Evolutionary conservation across 2,113 vertebrate species (phyloP), one percentile per base, ranked within the genome.

Genomic region (Pimephales promelas): DNA sequence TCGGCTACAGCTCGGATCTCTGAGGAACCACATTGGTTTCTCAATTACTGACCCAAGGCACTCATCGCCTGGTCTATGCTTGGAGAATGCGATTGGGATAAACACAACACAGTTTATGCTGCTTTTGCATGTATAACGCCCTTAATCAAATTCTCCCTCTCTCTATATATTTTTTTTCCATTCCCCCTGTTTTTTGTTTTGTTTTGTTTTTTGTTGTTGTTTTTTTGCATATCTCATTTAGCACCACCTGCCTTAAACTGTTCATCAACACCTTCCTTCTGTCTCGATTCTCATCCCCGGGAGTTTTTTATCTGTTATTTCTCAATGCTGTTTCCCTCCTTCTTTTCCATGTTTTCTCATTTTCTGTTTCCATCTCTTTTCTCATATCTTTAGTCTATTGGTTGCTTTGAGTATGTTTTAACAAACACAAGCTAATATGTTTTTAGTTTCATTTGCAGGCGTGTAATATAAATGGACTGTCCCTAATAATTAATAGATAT

Each of bases 391-490:
- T 86, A 82, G 59, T 4, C 18, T 82, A 56, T 88, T 90, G 90
- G 92, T 91, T 90, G 85, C 83, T 88, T 87, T 77, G 79, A 82
- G 34, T 86, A 70, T 86, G 81, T 88, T 93, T 85, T 92, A 87
- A 91, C 88, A 88, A 93, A 93, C 91, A 88, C 79, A 83, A 88
- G 86, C 89, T 92, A 93, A 93, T 92, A 90, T 90, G 81, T 91
- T 93, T 91, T 91, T 89, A 90, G 89, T 93, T 93, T 93, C 88
- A 92, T 92, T 93, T 92, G 92, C 88, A 81, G 87, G 86, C 80
- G 75, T 68, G 81, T 84, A 81, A 90, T 92, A 89, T 92, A 91
- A 85, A 86, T 91, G 87, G 88, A 89, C 90, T 89, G 90, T 91
- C 84, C 49, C 57, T 75, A 62, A 90, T 92, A 93, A 93, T 93